phyloP scores from a whole-genome alignment of 2,113 vertebrate genomes.

The Brevimyrus niger region DNA sequence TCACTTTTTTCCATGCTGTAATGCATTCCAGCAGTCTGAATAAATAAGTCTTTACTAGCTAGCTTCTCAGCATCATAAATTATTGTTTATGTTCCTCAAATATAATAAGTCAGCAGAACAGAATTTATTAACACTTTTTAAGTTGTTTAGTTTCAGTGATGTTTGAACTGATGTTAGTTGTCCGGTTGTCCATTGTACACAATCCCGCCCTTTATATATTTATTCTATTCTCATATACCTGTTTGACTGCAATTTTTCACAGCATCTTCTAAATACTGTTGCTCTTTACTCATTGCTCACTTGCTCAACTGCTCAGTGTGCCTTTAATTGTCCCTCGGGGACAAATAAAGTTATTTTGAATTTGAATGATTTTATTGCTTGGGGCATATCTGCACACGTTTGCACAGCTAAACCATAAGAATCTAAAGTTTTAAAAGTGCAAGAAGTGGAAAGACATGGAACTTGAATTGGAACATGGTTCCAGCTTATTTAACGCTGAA shows the following conservation, averaged over 20 bases:
- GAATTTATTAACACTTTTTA: background rate
- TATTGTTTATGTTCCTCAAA: background rate
- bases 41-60: background rate
- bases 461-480: background rate
- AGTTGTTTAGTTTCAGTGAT: background rate
- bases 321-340: no score
- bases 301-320: no score
- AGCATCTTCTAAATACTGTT: no score
- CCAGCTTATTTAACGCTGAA: background rate
- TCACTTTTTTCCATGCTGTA: background rate
- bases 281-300: no score
- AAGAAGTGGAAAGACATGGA: background rate
- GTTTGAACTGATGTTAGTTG: background rate
- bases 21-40: background rate
- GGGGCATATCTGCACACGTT: background rate
- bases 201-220: no score
- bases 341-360: no score
- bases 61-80: background rate
- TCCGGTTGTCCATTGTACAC: background rate
- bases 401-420: background rate
- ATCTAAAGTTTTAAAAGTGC: background rate
- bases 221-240: no score
- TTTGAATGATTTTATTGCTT: background rate
- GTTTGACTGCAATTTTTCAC: no score
- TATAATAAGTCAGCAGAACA: background rate